A percentile compares a stretch with the other conserved stretches of the same genome.
Evolutionary conservation across 2,113 vertebrate species (phyloP).

Genomic region (Ciconia boyciana): DNA sequence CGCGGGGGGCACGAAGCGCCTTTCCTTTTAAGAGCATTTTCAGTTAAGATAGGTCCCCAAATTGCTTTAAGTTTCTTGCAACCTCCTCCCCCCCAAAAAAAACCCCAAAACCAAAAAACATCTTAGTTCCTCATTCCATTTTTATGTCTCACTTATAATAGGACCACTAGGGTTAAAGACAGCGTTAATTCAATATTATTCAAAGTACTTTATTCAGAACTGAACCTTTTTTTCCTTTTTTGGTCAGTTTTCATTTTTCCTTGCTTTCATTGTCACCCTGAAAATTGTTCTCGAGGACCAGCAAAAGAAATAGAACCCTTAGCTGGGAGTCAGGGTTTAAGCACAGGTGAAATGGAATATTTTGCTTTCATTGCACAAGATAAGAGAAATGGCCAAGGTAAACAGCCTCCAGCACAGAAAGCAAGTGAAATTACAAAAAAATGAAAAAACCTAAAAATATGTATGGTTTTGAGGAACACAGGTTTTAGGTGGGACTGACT

Average conservation of each 20-base stretch:
- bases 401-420: background rate
- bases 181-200: background rate
- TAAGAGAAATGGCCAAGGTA: background rate
- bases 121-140: background rate
- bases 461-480: background rate
- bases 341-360: background rate
- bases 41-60: background rate
- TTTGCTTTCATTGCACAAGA: background rate
- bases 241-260: background rate
- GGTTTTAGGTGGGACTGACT: background rate
- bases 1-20: fast-evolving
- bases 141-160: background rate
- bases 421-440: background rate
- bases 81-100: background rate
- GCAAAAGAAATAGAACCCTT: background rate
- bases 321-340: background rate
- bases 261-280: background rate
- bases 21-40: background rate
- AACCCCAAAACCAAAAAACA: fast-evolving
- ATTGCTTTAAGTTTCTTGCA: background rate
- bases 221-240: background rate
- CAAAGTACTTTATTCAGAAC: background rate
- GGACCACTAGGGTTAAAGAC: background rate
- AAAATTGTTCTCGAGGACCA: background rate
- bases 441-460: background rate